A percentile compares a stretch with the other conserved stretches of the same genome.
These are phyloP conservation scores for Labeo calbasu DNA, from an alignment of 2,797 vertebrate species.

Conservation along the genomic window DNA sequence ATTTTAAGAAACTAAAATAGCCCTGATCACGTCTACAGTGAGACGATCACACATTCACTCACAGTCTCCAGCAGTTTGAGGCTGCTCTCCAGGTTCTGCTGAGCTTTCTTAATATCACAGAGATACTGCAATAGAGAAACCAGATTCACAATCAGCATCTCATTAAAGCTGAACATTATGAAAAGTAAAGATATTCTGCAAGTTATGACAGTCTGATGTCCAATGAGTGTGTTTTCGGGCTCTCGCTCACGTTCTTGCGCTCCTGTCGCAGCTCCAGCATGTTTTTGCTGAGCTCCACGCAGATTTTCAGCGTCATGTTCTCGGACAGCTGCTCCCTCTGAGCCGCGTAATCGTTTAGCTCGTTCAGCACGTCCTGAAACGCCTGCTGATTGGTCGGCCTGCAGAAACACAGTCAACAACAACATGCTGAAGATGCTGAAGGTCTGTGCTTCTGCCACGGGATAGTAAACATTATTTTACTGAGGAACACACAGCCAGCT, in stretches of 20 bases:
- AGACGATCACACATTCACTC: constrained; percentile 62
- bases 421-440: no score
- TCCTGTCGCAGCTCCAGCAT: constrained; percentile 91
- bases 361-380: constrained; percentile 92
- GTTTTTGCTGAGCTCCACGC: constrained; percentile 85
- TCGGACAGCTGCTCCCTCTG: constrained; percentile 93
- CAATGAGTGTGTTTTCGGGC: no score
- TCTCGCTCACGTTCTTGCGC: constrained; percentile 87
- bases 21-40: no score
- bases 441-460: no score
- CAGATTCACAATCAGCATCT: neutral
- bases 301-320: constrained; percentile 89
- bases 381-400: constrained; percentile 91
- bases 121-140: constrained; percentile 74
- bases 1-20: no score
- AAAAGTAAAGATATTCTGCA: no score
- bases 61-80: constrained; percentile 88
- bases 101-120: constrained; percentile 83
- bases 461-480: no score
- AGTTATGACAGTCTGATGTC: no score
- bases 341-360: constrained; percentile 92
- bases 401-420: constrained; percentile 39
- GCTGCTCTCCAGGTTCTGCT: constrained; percentile 83
- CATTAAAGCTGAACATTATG: no score
- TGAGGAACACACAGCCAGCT: no score